phyloP scores from a whole-genome alignment of 2,797 vertebrate species.

The Lithobates sylvaticus region DNA sequence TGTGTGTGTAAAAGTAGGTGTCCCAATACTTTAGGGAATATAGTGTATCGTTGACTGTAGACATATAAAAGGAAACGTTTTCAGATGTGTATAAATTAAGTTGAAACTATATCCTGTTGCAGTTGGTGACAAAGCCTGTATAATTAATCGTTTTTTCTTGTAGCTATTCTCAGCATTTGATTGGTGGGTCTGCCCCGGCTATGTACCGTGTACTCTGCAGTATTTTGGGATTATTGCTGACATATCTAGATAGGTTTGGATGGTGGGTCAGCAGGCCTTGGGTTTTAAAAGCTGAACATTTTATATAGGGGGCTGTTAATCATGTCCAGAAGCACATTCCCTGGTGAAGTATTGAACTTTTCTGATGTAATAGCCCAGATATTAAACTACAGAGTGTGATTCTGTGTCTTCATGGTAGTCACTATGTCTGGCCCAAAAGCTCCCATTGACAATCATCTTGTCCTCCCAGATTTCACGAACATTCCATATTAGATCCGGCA shows the following conservation, averaged over 20 bases:
- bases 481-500: slow-evolving; percentile 19
- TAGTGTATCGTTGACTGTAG: too few species aligned
- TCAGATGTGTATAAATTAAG: not conserved
- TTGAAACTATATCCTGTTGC: not conserved
- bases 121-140: not conserved
- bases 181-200: not conserved
- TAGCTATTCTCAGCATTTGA: not conserved
- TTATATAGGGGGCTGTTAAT: not conserved
- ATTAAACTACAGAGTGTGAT: not conserved
- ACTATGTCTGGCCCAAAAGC: slow-evolving; percentile 36
- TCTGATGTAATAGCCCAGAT: slow-evolving; percentile 22
- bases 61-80: not conserved
- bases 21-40: too few species aligned
- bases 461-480: not conserved
- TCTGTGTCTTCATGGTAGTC: slow-evolving; percentile 13
- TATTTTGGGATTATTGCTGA: slow-evolving; percentile 6
- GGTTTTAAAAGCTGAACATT: slow-evolving; percentile 6
- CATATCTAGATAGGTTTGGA: not conserved
- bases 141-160: not conserved
- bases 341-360: slow-evolving; percentile 10
- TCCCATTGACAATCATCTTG: slow-evolving; percentile 28
- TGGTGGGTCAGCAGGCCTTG: slow-evolving; percentile 2
- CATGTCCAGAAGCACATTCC: slow-evolving; percentile 9
- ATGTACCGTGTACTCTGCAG: not conserved
- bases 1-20: too few species aligned